phyloP scores from a whole-genome alignment of 2,113 vertebrate species.

The Aspidoscelis tigris region DNA sequence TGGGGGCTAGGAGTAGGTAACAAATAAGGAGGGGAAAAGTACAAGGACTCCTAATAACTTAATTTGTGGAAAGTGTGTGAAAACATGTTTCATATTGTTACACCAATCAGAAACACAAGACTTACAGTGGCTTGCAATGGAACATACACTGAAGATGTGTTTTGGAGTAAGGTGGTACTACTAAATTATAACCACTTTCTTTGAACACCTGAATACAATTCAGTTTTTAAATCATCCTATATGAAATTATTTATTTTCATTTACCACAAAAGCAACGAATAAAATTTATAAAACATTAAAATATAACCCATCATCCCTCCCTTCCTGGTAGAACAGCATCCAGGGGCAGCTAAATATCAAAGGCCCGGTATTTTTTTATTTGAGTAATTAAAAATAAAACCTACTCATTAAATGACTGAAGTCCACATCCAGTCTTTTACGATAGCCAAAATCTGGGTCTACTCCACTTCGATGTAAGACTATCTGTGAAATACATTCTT shows the following conservation, averaged over 20 bases:
- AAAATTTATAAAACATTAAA: neutral
- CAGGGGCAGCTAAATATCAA: no score
- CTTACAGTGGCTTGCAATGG: neutral
- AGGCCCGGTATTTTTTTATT: no score
- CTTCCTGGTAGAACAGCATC: no score
- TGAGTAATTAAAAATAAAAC: conserved; percentile 50
- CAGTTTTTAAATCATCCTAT: neutral
- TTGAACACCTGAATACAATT: neutral
- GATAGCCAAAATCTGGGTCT: conserved; percentile 95
- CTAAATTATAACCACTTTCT: neutral
- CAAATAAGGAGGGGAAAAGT: no score
- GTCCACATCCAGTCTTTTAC: conserved; percentile 93
- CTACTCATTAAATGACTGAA: conserved; percentile 91
- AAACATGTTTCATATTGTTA: neutral
- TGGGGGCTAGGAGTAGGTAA: no score
- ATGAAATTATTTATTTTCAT: neutral
- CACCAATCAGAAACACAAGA: neutral
- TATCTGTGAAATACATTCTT: conserved; percentile 96
- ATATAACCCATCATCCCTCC: no score
- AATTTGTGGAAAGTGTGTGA: neutral
- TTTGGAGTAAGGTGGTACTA: neutral
- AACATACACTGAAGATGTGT: neutral
- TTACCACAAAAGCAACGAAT: accelerated
- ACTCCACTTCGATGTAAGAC: conserved; percentile 92
- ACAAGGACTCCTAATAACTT: no score